Base-by-base conservation (phyloP, 2,113 vertebrate species). In the Hoplias malabaricus region DNA sequence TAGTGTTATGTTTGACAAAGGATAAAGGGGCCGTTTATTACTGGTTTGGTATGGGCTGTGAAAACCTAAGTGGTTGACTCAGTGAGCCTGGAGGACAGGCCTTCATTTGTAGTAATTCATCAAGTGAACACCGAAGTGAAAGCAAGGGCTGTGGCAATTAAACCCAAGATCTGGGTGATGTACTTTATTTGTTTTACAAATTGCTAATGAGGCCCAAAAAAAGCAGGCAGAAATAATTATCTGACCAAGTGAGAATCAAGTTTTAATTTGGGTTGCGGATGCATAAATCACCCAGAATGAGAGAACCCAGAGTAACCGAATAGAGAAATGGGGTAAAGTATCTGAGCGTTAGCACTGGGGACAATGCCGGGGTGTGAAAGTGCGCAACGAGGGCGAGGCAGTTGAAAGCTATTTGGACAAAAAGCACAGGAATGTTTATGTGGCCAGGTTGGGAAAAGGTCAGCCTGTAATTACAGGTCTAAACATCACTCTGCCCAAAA, bases 101-200 rank as follows among this genome's bases (percentile, higher is more conserved):
- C 23, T 53, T 65, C 13, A 9, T 73, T 40, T 75, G 46, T 69
- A 34, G 36, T 42, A 23, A 72, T 79, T 62, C 53, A 61, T 62
- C 57, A 40, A 67, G 65, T 67, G 19, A 53, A 6, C n/a, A 56
- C 63, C 7, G 10, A 21, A 46, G 38, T 34, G 27, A 53, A 70
- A n/a, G 43, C 36, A 38, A n/a, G 19, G 10, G 38, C 76, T 59
- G 75, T 79, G 61, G 65, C 77, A 84, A 87, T 90, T 85, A 86
- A 63, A 4, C 16, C 74, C 46, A 73, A 68, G 46, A 43, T 63
- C 83, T 87, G 85, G 82, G 82, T 85, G 87, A 75, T 82, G 82
- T 84, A 72, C 82, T 86, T 88, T 83, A 85, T 88, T 87, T 87
- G 85, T 84, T 82, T 53, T 80, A 84, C 83, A 83, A 89, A 88